Percentiles rank a stretch among this genome's conserved stretches.
Evolutionary conservation across 2,888 invertebrate species (phyloP).

Genomic region (Phyto melanocephala): DNA sequence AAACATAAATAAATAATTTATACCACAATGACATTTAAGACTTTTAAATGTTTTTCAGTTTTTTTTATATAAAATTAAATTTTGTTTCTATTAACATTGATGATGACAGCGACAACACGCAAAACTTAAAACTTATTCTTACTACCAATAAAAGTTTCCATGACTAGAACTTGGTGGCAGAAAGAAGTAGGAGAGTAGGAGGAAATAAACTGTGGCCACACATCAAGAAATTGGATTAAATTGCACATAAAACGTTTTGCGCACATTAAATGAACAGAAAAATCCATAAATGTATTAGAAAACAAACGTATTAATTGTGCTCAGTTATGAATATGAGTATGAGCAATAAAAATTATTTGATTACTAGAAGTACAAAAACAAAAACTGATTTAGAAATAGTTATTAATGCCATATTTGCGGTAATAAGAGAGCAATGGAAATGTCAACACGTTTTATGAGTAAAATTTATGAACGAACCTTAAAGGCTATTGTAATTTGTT

Average conservation of each 20-base stretch:
- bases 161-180: background rate
- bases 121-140: constrained; percentile 32
- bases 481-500: too few relatives aligned
- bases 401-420: too few relatives aligned
- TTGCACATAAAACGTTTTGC: constrained; percentile 41
- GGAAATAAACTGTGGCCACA: constrained; percentile 23
- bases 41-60: constrained; percentile 39
- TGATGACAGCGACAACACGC: constrained; percentile 46
- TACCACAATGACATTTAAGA: constrained; percentile 48
- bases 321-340: constrained; percentile 22
- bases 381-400: background rate
- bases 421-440: constrained; percentile 40
- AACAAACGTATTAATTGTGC: constrained; percentile 26
- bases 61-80: background rate
- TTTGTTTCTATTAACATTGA: constrained; percentile 20
- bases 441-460: constrained; percentile 47
- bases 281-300: background rate
- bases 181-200: background rate
- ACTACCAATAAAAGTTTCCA: constrained; percentile 16
- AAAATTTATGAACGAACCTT: constrained; percentile 6
- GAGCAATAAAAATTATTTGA: background rate
- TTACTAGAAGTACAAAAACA: background rate
- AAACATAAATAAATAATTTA: background rate
- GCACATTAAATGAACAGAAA: constrained; percentile 10
- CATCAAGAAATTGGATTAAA: constrained; percentile 53